Base-by-base conservation (phyloP, 2,113 vertebrate species). In the Dromiciops gliroides region DNA sequence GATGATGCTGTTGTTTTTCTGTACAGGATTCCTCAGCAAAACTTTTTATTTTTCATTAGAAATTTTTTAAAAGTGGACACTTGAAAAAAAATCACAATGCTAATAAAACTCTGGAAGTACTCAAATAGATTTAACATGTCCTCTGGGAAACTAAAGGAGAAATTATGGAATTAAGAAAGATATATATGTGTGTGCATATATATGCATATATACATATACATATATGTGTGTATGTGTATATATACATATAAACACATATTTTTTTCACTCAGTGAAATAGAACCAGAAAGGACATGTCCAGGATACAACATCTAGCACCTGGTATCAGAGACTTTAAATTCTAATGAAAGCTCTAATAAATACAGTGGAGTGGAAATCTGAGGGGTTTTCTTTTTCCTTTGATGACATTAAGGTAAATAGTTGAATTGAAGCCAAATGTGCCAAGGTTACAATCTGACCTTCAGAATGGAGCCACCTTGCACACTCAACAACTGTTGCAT, bases 81-180 rank as follows among this genome's bases (percentile, higher is more conserved):
- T 83, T 75, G 2, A 97, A 95, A 67, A 22, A 52, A 94, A 0
- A 95, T 60, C 93, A 90, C 91, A 96, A 92, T 96, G 96, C 95
- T 96, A 98, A 96, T 53, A 95, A 91, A 96, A 95, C 50, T 0
- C 0, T 37, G 48, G 92, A 92, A 16, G 75, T 51, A 50, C 56
- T 67, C 28, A 67, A 93, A 94, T 95, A 95, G 88, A 92, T 56
- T 90, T 52, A 89, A 89, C 10, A 53, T 48, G n/a, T 60, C 49
- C 26, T 75, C 51, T 49, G n/a, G 14, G n/a, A 89, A 28, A 83
- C 90, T 44, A 83, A 44, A 93, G 48, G 89, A 56, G 37, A 91
- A 89, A 89, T n/a, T 48, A 37, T 67, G 52, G 37, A 11, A 48
- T 49, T 8, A 50, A 60, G 48, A 44, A 37, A 3, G 90, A 75